Evolutionary conservation across 2,113 vertebrate species (phyloP), one percentile per base, ranked within the genome.

Genomic region (Carollia perspicillata): DNA sequence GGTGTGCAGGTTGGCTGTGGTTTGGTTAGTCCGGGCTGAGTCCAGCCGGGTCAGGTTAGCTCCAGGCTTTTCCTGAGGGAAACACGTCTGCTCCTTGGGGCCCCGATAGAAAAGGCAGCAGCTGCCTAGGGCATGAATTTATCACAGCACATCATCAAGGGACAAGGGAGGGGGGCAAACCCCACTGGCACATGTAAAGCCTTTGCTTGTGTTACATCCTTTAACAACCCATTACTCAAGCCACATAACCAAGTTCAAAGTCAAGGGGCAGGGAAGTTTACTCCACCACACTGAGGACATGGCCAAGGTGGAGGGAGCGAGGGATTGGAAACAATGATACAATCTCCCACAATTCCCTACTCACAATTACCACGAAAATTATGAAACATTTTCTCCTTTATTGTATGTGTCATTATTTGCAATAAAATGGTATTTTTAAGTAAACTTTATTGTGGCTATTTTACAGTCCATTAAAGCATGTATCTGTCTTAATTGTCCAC

Each of bases 401-500:
- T 33, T 35, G 65, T 92, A 17, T 26, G 78, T 90, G 71, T 69
- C 42, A 44, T 71, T 71, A 72, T 72, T 72, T 51, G 51, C 26
- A 87, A 51, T 33, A 79, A 83, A 86, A 87, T 79, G 51, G 26
- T 37, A 5, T 74, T 88, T 68, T 68, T 74, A 79, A 93, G 23
- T 78, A 33, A 94, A 33, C 3, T 12, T 53, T 23, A 49, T 6
- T 2, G 40, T 83, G 16, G 12, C 33, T 51, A 28, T 69, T 49
- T 68, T 75, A n/a, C 8, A 60, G 16, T 22, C 30, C 63, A 17
- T 71, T 77, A 49, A 44, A 16, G 6, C 37, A 79, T 4, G 20
- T 44, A 37, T 40, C 23, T 12, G 16, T 69, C 28, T 16, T 37
- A 42, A 81, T 30, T 33, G 1, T 42, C 47, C n/a, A 30, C 1